These are phyloP conservation scores for Phasia obesa DNA, from an alignment of 2,888 invertebrate genomes.

Conservation along the genomic window DNA sequence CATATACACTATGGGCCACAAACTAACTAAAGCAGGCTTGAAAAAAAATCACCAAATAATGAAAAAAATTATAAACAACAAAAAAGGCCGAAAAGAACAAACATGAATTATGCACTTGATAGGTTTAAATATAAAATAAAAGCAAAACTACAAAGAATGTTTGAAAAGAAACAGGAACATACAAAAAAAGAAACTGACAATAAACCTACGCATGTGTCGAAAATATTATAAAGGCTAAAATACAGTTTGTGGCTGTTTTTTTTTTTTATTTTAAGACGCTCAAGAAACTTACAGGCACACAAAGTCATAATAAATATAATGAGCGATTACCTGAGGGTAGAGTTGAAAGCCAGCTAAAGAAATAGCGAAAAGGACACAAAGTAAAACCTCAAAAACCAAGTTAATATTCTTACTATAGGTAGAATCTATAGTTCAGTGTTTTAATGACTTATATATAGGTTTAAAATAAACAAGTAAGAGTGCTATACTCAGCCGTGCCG, in stretches of 20 bases:
- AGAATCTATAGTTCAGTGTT: too few relatives aligned
- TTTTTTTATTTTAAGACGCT: conserved; percentile 62
- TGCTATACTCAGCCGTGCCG: too few relatives aligned
- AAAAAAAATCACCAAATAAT: neutral
- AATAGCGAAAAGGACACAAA: neutral
- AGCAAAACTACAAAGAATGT: conserved; percentile 22
- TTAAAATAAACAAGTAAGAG: too few relatives aligned
- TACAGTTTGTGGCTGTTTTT: conserved; percentile 12
- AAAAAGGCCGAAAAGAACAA: conserved; percentile 31
- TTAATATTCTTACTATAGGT: neutral
- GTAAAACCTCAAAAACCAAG: conserved; percentile 24
- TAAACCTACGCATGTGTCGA: conserved; percentile 66
- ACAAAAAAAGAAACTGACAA: conserved; percentile 25
- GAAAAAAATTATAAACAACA: conserved; percentile 42
- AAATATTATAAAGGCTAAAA: conserved; percentile 42
- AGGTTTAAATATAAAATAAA: neutral
- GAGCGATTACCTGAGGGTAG: conserved; percentile 65
- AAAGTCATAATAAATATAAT: conserved; percentile 61
- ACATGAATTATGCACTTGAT: conserved; percentile 70
- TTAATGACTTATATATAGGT: too few relatives aligned
- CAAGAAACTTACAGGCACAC: neutral
- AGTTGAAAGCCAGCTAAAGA: conserved; percentile 13
- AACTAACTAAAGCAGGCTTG: conserved; percentile 33
- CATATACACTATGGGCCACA: conserved; percentile 42
- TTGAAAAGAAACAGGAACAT: conserved; percentile 19